Evolutionary conservation across 2,797 vertebrate species (phyloP).

Genomic region (Antennarius maculatus): DNA sequence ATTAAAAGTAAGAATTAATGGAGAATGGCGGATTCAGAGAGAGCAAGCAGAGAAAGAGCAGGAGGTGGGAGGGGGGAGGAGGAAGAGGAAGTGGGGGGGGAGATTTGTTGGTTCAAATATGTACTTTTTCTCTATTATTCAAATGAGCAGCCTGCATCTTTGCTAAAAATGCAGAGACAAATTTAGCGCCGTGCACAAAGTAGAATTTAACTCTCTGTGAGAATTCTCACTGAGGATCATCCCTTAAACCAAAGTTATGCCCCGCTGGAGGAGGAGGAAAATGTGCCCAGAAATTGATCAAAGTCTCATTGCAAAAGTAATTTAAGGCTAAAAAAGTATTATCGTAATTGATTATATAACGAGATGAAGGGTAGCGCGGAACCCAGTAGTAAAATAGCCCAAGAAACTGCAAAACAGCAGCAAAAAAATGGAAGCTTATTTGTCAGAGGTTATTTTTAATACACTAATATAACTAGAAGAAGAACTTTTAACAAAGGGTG

Average conservation of each 20-base stretch:
- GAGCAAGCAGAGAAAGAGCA: conserved; percentile 64
- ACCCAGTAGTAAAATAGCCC: background rate
- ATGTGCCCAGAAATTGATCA: conserved; percentile 22
- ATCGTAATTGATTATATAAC: conserved; percentile 16
- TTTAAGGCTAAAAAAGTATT: conserved; percentile 25
- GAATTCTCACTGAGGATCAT: conserved; percentile 47
- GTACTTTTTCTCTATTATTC: conserved; percentile 77
- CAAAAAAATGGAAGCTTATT: background rate
- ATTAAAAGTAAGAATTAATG: conserved; percentile 87
- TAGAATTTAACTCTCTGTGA: conserved; percentile 58
- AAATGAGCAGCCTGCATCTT: conserved; percentile 73
- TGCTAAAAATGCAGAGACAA: conserved; percentile 67
- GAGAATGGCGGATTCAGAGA: conserved; percentile 75
- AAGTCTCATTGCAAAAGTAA: conserved; percentile 28
- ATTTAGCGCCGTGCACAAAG: conserved; percentile 63
- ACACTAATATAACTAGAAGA: background rate
- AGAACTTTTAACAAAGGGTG: conserved; percentile 2
- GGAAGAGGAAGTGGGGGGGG: conserved; percentile 48
- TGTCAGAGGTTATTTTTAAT: background rate
- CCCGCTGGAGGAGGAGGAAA: conserved; percentile 18
- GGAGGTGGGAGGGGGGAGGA: conserved; percentile 48
- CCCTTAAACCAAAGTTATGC: conserved; percentile 57
- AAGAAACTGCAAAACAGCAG: conserved; percentile 17
- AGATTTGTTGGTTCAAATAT: conserved; percentile 79
- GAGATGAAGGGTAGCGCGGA: conserved; percentile 8